Evolutionary conservation across 2,113 vertebrate species (phyloP), one percentile per base, ranked within the genome.

Genomic region (Tenebrosternarchus preto): DNA sequence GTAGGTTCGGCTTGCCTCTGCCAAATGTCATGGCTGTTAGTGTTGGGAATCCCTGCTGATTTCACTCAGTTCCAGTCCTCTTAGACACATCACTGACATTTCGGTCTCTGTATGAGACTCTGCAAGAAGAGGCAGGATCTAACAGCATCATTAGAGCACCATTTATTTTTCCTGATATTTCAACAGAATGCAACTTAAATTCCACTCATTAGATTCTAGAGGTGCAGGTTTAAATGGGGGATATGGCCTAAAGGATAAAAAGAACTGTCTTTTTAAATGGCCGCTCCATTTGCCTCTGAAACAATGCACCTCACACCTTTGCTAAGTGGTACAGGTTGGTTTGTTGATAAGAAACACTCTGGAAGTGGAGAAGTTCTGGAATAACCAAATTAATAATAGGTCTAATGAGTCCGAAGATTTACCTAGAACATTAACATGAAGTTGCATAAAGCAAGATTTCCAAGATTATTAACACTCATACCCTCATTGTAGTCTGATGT

Each of bases 11-110:
- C 59, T 82, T 78, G 5, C 33, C 57, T 39, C 64, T 73, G 31
- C 46, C 43, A 82, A 77, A 72, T 77, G 67, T 78, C 60, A 77
- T 64, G 33, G 72, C 50, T 66, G 67, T 78, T 82, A 67, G 20
- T 33, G 53, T 33, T 73, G 43, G 11, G 43, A 11, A 50, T 73
- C 57, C 25, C 20, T 33, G 25, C 64, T 50, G 72, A 76, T 66
- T 67, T 73, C 71, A 73, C 67, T 75, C 72, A 67, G 50, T 56
- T 75, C 20, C 59, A 50, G 73, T 66, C 78, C 70, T 63, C 27
- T 61, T 43, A 60, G 75, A 53, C 33, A 24, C 27, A n/a, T 63
- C 27, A 27, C 61, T 73, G n/a, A 20, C 53, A 46, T 67, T 68
- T 20, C 15, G 53, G 24, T 22, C 31, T 69, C 22, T 56, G 5